These are phyloP conservation scores for Diplazon laetatorius DNA, from an alignment of 2,888 invertebrate genomes.

Conservation along the genomic window DNA sequence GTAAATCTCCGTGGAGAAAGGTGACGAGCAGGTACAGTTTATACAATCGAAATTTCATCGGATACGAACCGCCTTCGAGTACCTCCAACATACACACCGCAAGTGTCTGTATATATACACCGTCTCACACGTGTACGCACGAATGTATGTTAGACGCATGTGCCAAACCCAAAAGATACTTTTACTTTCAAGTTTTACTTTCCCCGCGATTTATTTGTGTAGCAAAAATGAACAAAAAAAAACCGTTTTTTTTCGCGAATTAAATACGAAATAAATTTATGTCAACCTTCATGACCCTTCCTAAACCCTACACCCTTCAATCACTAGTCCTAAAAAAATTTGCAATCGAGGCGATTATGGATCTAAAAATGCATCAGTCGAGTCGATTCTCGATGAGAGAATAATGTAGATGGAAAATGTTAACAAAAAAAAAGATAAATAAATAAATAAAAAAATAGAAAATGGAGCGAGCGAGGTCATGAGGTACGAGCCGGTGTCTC, in stretches of 20 bases:
- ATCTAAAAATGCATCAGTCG: slow-evolving; percentile 30
- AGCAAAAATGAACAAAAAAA: too few species aligned
- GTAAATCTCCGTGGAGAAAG: slow-evolving; percentile 59
- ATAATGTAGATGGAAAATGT: slow-evolving; percentile 25
- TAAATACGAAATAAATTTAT: slow-evolving; percentile 54
- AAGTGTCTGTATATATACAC: background rate
- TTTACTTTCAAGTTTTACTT: slow-evolving; percentile 47
- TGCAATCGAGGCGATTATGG: too few species aligned
- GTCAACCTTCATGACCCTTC: too few species aligned
- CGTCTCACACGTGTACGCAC: background rate
- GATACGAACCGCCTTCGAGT: slow-evolving; percentile 11
- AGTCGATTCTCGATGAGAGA: slow-evolving; percentile 28
- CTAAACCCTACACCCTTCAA: too few species aligned
- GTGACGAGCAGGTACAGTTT: slow-evolving; percentile 56
- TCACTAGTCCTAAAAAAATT: too few species aligned
- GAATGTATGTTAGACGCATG: too few species aligned
- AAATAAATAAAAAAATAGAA: slow-evolving; percentile 29
- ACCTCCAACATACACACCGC: background rate
- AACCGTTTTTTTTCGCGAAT: too few species aligned
- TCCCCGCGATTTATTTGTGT: too few species aligned
- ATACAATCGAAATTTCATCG: slow-evolving; percentile 60
- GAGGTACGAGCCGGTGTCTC: slow-evolving; percentile 44
- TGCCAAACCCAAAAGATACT: too few species aligned
- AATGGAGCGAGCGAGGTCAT: slow-evolving; percentile 53
- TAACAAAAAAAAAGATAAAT: slow-evolving; percentile 22